Percentiles rank a stretch among this genome's conserved stretches.
These are phyloP conservation scores for Bombylius major DNA, from an alignment of 2,888 invertebrate species.

Conservation along the genomic window DNA sequence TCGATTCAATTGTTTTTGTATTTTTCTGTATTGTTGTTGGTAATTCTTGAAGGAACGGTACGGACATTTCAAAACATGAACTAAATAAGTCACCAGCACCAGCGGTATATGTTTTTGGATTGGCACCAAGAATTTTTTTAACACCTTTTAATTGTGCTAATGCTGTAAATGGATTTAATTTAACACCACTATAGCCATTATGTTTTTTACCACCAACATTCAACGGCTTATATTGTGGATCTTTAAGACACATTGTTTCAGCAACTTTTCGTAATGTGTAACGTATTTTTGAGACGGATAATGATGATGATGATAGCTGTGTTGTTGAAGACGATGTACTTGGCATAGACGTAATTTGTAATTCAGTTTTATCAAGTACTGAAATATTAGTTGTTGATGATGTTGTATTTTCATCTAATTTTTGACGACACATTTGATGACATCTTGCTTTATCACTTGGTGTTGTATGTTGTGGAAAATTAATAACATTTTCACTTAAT, in stretches of 20 bases:
- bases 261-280: constrained; percentile 55
- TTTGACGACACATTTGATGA: constrained; percentile 45
- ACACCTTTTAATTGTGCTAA: constrained; percentile 67
- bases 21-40: constrained; percentile 25
- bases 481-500: constrained; percentile 57
- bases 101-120: constrained; percentile 38
- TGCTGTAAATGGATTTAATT: constrained; percentile 59
- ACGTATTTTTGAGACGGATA: constrained; percentile 1
- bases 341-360: not conserved
- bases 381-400: constrained; percentile 29
- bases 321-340: not conserved
- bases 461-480: constrained; percentile 45
- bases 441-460: constrained; percentile 64
- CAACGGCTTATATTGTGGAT: constrained; percentile 65
- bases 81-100: constrained; percentile 51
- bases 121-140: constrained; percentile 65
- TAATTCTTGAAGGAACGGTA: constrained; percentile 44
- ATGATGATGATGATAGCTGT: too few relatives aligned
- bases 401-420: constrained; percentile 16
- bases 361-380: not conserved
- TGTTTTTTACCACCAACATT: constrained; percentile 32
- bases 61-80: constrained; percentile 64
- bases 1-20: constrained; percentile 22
- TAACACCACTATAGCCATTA: constrained; percentile 26
- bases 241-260: constrained; percentile 74